Evolutionary conservation across 2,113 vertebrate species (phyloP), one percentile per base, ranked within the genome.

Genomic region (Electrona antarctica): DNA sequence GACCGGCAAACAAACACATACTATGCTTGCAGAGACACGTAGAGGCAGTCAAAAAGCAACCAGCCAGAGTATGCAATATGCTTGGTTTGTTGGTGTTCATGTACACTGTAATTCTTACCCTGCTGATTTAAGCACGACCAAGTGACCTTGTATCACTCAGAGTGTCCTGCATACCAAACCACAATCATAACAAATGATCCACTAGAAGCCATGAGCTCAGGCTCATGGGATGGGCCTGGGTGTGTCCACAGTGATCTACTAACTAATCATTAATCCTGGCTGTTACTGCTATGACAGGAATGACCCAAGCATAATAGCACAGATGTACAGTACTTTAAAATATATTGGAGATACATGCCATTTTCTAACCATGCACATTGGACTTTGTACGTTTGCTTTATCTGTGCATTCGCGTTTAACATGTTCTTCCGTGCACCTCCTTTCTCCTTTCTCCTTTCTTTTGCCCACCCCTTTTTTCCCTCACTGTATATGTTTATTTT

Each of bases 141-240:
- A 72, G 60, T 64, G 71, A 84, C 76, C 83, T 79, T 77, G 77
- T 66, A 66, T 60, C 8, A 73, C 64, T 69, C 49, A 71, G 69
- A 7, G 10, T 50, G 33, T 41, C 33, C 7, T 11, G 3, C 49
- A 50, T 50, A 8, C 49, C 11, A 11, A 50, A 11, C 8, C 9
- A 50, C 49, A 50, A 11, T 50, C 54, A 56, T 15, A 14, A 7
- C 54, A 56, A n/a, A n/a, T 7, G 1, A 8, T 14, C 7, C 14
- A 14, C 2, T 15, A 2, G n/a, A 7, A 14, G 4, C n/a, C 4
- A 52, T 49, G 66, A 60, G 63, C 10, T 60, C n/a, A 54, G 15
- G 58, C 12, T 57, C 68, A 52, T 14, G n/a, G 14, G 54, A 3
- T n/a, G 54, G 54, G n/a, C 15, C n/a, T 56, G 70, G 51, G n/a